A percentile compares a stretch with the other conserved stretches of the same genome.
phyloP scores from a whole-genome alignment of 53 echinoderm and acorn worm genomes.

The Patiria pectinifera region DNA sequence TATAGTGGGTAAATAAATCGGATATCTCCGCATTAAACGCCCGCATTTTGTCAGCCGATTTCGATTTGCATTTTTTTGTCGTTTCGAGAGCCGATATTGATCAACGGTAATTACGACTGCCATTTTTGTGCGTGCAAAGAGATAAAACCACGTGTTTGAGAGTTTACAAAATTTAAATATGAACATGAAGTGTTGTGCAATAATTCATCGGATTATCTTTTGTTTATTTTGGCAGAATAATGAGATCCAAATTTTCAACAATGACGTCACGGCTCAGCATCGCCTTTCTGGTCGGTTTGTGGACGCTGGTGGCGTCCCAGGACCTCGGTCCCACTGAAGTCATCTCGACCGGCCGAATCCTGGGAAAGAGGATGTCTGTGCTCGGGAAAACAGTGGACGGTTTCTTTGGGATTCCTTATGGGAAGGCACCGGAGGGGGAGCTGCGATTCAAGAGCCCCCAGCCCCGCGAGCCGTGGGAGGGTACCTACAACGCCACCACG shows the following conservation, averaged over 20 bases:
- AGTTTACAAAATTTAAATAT: not conserved
- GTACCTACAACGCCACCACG: constrained; percentile 77
- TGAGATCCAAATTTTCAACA: not conserved
- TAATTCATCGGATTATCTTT: not conserved
- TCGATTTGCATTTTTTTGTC: too few relatives aligned
- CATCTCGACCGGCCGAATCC: constrained; percentile 58
- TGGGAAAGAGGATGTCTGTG: constrained; percentile 75
- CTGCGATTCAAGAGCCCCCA: constrained; percentile 61
- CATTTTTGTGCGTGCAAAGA: too few relatives aligned
- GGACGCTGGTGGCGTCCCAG: constrained; percentile 24
- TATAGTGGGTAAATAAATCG: not conserved
- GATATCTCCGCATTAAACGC: too few relatives aligned
- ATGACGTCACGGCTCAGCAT: constrained; percentile 10
- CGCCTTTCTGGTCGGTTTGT: not conserved
- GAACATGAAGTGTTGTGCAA: not conserved
- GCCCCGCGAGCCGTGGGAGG: constrained; percentile 68
- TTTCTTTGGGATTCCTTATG: constrained; percentile 87
- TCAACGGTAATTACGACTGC: too few relatives aligned
- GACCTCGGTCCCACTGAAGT: constrained; percentile 12
- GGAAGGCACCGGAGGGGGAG: constrained; percentile 24
- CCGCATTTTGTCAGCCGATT: too few relatives aligned
- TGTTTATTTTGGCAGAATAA: not conserved
- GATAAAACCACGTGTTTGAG: not conserved
- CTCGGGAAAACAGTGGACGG: constrained; percentile 74
- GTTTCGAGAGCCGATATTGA: too few relatives aligned